Base-by-base conservation (phyloP, 2,888 invertebrate species). In the Halictus quadricinctus region DNA sequence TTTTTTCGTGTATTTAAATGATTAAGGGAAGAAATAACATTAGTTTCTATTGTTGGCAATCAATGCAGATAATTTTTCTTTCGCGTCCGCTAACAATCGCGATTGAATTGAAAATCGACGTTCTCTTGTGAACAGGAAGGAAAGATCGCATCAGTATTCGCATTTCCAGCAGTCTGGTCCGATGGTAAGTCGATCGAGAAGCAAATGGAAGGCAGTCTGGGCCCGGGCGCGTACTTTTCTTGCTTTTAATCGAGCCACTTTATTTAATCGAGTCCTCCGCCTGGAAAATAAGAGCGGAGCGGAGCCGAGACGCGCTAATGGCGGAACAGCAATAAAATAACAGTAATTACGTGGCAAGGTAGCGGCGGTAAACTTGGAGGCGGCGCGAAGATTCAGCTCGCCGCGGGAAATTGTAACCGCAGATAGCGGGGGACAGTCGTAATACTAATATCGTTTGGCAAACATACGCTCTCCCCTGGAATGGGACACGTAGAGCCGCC, bases 391-490 rank as follows among this genome's bases (percentile, higher is more conserved):
- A 80, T 79, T 43, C 60, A 64, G 60, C 46, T n/a, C 43, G 36
- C 46, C 41, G 60, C n/a, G 50, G 72, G 85, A 85, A 86, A 81
- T 82, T 85, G 78, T 82, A 77, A 79, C 86, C 86, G 78, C 86
- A 76, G 80, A 86, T 80, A 80, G 83, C 73, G 60, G 76, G 75
- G 77, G 54, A 86, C 86, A 86, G 83, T 76, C 77, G 86, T 87
- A 80, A 82, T 86, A 83, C 86, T 87, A 83, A 86, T 87, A 87
- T 82, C 86, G 79, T 83, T 87, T 81, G 76, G 79, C 87, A 87
- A 87, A 87, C 87, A 87, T 79, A 86, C 86, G 87, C 76, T 46
- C 76, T 43, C 54, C 58, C 46, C 54, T 54, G 48, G 83, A 79
- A 87, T 87, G 79, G 87, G 64, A 80, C 83, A 87, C 87, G 86